Conservation (phyloP, 1,140 invertebrate species). For the Intoshia linei region DNA sequence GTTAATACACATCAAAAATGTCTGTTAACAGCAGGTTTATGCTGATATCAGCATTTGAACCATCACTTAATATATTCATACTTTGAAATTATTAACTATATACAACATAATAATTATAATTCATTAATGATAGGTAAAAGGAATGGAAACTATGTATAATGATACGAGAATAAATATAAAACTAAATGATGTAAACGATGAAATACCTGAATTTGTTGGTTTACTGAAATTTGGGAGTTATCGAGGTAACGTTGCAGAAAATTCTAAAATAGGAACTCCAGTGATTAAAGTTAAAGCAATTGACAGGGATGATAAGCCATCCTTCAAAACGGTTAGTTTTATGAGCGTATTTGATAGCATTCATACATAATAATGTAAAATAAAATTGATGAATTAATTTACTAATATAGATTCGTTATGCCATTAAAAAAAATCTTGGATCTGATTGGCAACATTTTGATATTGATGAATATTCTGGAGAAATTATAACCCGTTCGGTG, state of each 20-base stretch:
- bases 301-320: constrained; percentile 46
- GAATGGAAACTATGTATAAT: constrained; percentile 5
- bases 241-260: constrained; percentile 43
- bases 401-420: no score
- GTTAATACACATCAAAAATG: no score
- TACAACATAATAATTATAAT: constrained; percentile 7
- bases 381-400: no score
- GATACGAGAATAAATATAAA: constrained; percentile 35
- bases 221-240: constrained; percentile 61
- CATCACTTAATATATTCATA: no score
- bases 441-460: constrained; percentile 70
- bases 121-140: constrained; percentile 7
- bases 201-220: constrained; percentile 51
- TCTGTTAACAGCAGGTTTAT: no score
- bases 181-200: constrained; percentile 51
- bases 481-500: constrained; percentile 60
- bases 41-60: no score
- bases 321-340: constrained; percentile 6
- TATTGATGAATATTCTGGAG: constrained; percentile 60
- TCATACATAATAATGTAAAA: neutral
- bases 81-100: no score
- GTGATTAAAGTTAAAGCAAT: constrained; percentile 77
- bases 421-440: no score
- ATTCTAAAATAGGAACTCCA: constrained; percentile 45
- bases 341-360: constrained; percentile 5